Conservation (phyloP, 2,888 invertebrate species). For the Pocota personata region DNA sequence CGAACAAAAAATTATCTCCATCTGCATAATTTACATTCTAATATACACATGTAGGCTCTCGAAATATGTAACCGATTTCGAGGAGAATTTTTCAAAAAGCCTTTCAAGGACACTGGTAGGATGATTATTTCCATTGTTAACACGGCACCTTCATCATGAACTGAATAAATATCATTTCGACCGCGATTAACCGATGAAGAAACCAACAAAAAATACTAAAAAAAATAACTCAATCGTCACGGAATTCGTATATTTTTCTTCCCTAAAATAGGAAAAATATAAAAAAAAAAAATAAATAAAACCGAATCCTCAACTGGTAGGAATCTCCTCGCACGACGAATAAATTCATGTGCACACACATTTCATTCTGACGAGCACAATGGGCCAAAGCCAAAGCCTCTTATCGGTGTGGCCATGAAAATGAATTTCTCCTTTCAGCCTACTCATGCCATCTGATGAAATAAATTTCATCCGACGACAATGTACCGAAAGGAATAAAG, state of each 20-base stretch:
- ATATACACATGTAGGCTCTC: neutral
- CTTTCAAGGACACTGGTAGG: neutral
- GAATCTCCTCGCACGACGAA: neutral
- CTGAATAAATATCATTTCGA: constrained; percentile 40
- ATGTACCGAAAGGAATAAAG: constrained; percentile 16
- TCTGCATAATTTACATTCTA: neutral
- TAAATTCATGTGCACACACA: constrained; percentile 44
- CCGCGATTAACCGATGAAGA: constrained; percentile 26
- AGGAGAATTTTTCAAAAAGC: neutral
- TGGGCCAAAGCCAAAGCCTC: constrained; percentile 45
- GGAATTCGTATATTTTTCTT: constrained; percentile 35
- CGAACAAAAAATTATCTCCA: neutral
- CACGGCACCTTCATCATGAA: constrained; percentile 9
- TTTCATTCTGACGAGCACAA: constrained; percentile 41
- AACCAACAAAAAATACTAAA: neutral
- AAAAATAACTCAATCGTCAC: constrained; percentile 49
- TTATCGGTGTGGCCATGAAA: constrained; percentile 49
- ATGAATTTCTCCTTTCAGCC: constrained; percentile 43
- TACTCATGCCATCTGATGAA: constrained; percentile 48
- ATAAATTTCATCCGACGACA: constrained; percentile 55
- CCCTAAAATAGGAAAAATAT: neutral
- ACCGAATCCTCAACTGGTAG: constrained; percentile 8
- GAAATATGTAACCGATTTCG: constrained; percentile 7
- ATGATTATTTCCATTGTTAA: neutral
- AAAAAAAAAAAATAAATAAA: neutral